Evolutionary conservation across 2,797 vertebrate genomes (phyloP).

Genomic region (Halcyon smyrnensis): DNA sequence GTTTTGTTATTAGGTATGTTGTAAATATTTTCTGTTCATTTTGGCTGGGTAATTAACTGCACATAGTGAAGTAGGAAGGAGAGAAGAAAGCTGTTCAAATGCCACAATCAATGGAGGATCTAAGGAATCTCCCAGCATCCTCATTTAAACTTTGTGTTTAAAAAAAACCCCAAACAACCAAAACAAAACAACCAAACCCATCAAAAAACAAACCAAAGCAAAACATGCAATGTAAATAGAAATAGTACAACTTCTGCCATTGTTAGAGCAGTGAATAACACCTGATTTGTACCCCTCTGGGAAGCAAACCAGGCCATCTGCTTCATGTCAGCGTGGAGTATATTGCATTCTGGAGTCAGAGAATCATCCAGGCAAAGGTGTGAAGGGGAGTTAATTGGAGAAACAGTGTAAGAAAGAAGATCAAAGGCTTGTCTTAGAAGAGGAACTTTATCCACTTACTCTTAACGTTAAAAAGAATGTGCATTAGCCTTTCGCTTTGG

Average conservation of each 20-base stretch:
- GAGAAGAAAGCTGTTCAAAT: constrained; percentile 11
- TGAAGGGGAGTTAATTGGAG: neutral
- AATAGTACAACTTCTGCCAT: neutral
- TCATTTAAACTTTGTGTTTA: neutral
- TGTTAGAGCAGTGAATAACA: neutral
- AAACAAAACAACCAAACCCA: neutral
- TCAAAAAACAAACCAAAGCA: neutral
- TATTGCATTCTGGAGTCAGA: neutral
- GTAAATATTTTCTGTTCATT: constrained; percentile 39
- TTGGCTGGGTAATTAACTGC: neutral
- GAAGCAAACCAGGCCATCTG: neutral
- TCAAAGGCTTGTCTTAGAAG: neutral
- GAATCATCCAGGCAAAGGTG: neutral
- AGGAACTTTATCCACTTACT: neutral
- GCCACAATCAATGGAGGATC: neutral
- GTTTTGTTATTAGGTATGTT: constrained; percentile 35
- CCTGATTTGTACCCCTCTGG: neutral
- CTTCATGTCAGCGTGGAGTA: neutral
- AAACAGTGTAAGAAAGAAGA: neutral
- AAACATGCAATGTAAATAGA: neutral
- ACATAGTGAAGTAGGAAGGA: neutral
- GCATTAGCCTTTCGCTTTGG: neutral
- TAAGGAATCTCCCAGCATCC: neutral
- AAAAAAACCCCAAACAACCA: neutral
- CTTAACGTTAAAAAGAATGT: neutral